Evolutionary conservation across 2,113 vertebrate genomes (phyloP), one percentile per base, ranked within the genome.

Genomic region (Petrocephalus microphthalmus): DNA sequence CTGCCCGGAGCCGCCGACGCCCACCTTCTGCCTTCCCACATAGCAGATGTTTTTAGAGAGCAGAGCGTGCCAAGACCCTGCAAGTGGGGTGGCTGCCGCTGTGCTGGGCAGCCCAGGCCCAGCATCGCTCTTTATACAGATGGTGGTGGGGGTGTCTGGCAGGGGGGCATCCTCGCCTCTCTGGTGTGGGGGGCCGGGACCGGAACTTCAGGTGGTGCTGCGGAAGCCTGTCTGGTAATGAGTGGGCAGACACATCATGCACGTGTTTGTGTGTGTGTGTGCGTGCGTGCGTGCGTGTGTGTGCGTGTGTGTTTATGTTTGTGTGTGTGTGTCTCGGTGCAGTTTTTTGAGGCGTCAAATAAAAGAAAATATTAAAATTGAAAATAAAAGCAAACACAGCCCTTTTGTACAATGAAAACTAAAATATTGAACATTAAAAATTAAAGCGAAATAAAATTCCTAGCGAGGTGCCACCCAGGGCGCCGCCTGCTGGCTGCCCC

Each of bases 1-100:
- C 92, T 92, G 92, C 91, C 93, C 91, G 90, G 88, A 90, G 92
- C 92, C 92, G 11, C 94, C 93, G 92, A 90, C n/a, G 84, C 90
- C 90, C 92, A 95, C 94, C 91, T 90, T 90, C 94, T 95, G 93
- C 94, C 91, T 94, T 93, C 91, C 90, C 90, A 92, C 94, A 93
- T 92, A 93, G 92, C 92, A 93, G 94, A 92, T 94, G 91, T 94
- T 94, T 95, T 95, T 95, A 95, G 92, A 93, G 92, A 91, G 90
- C 90, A 91, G 90, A 92, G 92, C 92, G 92, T 94, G 91, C 90
- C 2, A 89, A 90, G 90, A 87, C 90, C 88, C 91, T 57, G 45
- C 87, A 91, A 87, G n/a, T 87, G 86, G 53, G 87, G 78, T 88
- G 82, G 89, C 89, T 90, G 87, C 22, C n/a, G 3, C 7, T 20